Base-by-base conservation (phyloP, 2,797 vertebrate genomes). In the Lagorchestes hirsutus region DNA sequence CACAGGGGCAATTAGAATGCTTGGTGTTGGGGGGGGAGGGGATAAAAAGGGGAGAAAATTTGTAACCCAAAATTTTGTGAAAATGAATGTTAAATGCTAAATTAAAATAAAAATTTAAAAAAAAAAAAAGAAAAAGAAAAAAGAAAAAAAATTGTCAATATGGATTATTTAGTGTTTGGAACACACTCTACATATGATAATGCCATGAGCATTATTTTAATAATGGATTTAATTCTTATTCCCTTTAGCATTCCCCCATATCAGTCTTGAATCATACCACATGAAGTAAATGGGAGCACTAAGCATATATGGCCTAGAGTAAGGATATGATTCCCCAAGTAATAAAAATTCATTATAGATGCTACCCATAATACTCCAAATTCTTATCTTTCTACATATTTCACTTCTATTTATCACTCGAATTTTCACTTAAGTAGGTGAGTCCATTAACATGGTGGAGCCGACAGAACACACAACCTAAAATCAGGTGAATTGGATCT, bases 381-480 rank as follows among this genome's bases (percentile, higher is more conserved):
- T 82, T 46, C 57, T 55, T 18, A 34, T 54, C 40, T 91, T 92
- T 97, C 50, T 74, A 18, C 90, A 90, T 14, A 54, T 62, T 82
- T 31, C 92, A 57, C 56, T 58, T 6, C n/a, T 93, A 92, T 54
- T 62, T 92, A 90, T n/a, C 24, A 58, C 93, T 93, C 54, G 91
- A 90, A 74, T 92, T 91, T 96, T 95, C 62, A 74, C 34, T n/a
- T 67, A 27, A 62, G 13, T 91, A 91, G 29, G 52, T 55, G 50
- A 90, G 50, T 94, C 97, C 94, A 40, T 57, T 74, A 55, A 27
- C 18, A 91, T 59, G 55, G n/a, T 50, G 95, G 56, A 6, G 13
- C 24, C 29, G 28, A 18, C 29, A 67, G 90, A 93, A 92, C 93
- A 92, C 9, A 95, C 1, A n/a, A 92, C 52, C 34, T 31, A 46